These are phyloP conservation scores for Lepeophtheirus nordmannii DNA, from an alignment of 2,888 invertebrate species.

Conservation along the genomic window DNA sequence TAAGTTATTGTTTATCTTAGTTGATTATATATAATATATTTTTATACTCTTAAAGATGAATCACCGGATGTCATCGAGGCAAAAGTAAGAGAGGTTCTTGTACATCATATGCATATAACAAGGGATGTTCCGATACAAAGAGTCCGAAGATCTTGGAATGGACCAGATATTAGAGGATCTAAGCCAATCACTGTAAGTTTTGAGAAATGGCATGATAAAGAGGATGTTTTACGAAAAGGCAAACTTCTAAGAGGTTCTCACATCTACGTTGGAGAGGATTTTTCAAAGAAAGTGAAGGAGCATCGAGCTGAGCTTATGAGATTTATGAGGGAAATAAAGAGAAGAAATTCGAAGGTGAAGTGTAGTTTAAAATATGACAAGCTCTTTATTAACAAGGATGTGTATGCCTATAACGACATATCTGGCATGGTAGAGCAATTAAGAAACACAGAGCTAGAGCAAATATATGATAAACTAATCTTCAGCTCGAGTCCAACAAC, in stretches of 20 bases:
- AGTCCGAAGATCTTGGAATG: slow-evolving; percentile 1
- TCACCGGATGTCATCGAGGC: neutral
- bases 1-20: neutral
- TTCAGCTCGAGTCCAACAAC: slow-evolving; percentile 1
- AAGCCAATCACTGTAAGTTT: slow-evolving; percentile 24
- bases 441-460: neutral
- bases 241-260: slow-evolving; percentile 12
- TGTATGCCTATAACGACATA: slow-evolving; percentile 20
- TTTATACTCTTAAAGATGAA: neutral
- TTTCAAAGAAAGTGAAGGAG: slow-evolving; percentile 24
- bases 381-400: slow-evolving; percentile 17
- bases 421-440: slow-evolving; percentile 15
- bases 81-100: slow-evolving; percentile 5
- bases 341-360: slow-evolving; percentile 4
- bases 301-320: slow-evolving; percentile 19
- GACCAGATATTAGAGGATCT: slow-evolving; percentile 15
- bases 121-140: slow-evolving; percentile 9
- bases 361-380: slow-evolving; percentile 19
- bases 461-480: neutral
- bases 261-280: slow-evolving; percentile 21
- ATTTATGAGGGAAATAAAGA: slow-evolving; percentile 19
- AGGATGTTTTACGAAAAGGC: slow-evolving; percentile 22
- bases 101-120: slow-evolving; percentile 7
- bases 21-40: neutral
- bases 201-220: slow-evolving; percentile 22